A percentile compares a stretch with the other conserved stretches of the same genome.
Evolutionary conservation across 2,797 vertebrate genomes (phyloP).

Genomic region (Enteromius trimaculatus): DNA sequence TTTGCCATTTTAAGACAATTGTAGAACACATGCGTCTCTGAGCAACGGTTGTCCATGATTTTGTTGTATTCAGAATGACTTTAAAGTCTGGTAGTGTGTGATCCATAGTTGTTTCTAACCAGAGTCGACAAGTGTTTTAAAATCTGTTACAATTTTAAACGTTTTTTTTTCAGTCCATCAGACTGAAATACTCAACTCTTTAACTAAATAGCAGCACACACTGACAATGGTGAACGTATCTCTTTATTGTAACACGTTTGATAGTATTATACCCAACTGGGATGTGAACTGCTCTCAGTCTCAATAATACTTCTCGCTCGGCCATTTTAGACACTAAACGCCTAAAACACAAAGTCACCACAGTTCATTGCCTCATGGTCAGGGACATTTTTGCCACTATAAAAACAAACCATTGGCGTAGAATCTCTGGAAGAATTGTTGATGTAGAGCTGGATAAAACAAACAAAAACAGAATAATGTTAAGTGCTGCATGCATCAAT

Average conservation of each 20-base stretch:
- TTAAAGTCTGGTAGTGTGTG: background rate
- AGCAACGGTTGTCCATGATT: background rate
- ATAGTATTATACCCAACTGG: constrained; percentile 17
- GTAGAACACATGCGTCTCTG: background rate
- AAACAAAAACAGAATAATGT: constrained; percentile 68
- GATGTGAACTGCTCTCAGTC: background rate
- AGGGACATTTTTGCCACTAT: constrained; percentile 64
- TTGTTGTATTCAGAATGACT: background rate
- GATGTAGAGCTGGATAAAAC: constrained; percentile 66
- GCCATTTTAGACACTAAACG: constrained; percentile 47
- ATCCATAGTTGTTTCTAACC: background rate
- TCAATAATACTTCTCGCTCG: background rate
- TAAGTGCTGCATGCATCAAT: constrained; percentile 54
- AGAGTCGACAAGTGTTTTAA: background rate
- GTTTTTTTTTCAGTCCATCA: too few species aligned
- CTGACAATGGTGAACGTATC: constrained; percentile 13
- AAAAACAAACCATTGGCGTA: constrained; percentile 72
- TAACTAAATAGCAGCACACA: background rate
- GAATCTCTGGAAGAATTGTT: constrained; percentile 71
- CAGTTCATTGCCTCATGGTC: constrained; percentile 69
- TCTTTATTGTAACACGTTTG: constrained; percentile 9
- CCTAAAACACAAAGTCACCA: constrained; percentile 53
- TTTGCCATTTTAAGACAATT: background rate
- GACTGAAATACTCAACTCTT: background rate
- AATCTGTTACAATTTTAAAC: background rate